Conservation (phyloP, 2,113 vertebrate species). For the Phycodurus eques region DNA sequence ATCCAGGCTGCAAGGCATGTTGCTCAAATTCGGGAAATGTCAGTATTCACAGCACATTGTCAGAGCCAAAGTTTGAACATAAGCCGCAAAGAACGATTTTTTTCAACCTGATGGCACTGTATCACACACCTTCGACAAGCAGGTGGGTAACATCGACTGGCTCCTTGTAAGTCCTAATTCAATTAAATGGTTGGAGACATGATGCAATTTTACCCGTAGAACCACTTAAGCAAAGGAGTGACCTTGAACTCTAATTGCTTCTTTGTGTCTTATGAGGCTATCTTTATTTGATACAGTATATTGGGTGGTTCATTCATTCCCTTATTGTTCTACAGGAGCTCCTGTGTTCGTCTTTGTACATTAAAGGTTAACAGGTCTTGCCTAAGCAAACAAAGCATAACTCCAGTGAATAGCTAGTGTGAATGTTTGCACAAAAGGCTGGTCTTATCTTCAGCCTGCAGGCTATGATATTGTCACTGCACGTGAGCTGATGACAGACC, state of each 20-base stretch:
- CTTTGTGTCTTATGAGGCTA: background rate
- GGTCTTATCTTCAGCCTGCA: conserved; percentile 60
- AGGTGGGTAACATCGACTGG: background rate
- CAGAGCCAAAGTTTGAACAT: too few species aligned
- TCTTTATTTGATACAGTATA: background rate
- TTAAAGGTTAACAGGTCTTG: conserved; percentile 41
- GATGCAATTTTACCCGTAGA: background rate
- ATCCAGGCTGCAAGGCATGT: too few species aligned
- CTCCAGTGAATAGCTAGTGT: conserved; percentile 47
- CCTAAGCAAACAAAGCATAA: conserved; percentile 59
- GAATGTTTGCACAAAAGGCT: conserved; percentile 45
- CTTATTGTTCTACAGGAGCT: conserved; percentile 35
- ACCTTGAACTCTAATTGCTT: background rate
- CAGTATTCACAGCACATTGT: too few species aligned
- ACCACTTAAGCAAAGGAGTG: background rate
- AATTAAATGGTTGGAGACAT: background rate
- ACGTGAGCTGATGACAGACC: conserved; percentile 69
- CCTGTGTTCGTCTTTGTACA: conserved; percentile 39
- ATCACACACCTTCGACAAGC: background rate
- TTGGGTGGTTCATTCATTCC: conserved; percentile 26
- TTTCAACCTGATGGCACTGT: background rate
- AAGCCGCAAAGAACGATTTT: background rate
- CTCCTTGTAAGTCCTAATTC: background rate
- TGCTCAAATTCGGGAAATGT: too few species aligned
- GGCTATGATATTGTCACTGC: conserved; percentile 56